Evolutionary conservation across 2,797 vertebrate genomes (phyloP), one percentile per base, ranked within the genome.

Genomic region (Dicrostonyx torquatus): DNA sequence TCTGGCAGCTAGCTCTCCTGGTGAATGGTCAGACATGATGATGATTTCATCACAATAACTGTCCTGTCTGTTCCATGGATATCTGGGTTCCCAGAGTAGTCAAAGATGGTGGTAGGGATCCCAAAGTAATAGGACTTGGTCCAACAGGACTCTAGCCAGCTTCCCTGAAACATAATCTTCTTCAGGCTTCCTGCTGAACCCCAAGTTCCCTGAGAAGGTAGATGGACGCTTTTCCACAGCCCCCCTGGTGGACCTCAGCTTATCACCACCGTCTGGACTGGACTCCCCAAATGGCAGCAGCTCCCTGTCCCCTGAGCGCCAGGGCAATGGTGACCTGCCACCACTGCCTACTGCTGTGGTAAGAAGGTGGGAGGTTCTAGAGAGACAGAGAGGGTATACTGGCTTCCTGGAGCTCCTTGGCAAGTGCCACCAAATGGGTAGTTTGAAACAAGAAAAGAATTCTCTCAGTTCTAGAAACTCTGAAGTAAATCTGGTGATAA

Each of bases 211-310:
- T 12, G 98, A 99, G 94, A 99, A 98, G 53, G 98, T 98, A 43
- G 99, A 99, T 5, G 98, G 98, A 50, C 98, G 97, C 73, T 99
- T 98, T 82, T 90, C 98, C 0, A 70, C 99, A 1, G 97, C 99
- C 2, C 99, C 99, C 0, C 98, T 99, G 4, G 98, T 99, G 94
- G 99, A 99, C 97, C 99, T 99, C 97, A 99, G 99, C 97, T 98
- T 99, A 97, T 99, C 99, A 0, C 99, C 99, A 1, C 97, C 97
- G 2, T 98, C 98, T 0, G 98, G 98, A 6, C 89, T 92, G 18
- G 98, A 98, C 55, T 98, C 98, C 68, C 99, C 99, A 20, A 98
- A 98, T 0, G 98, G 98, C 89, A 98, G 99, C 91, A 98, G 98
- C 75, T 98, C 99, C 48, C 98, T 98, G 98, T 98, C 98, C 50